Base-by-base conservation (phyloP, 2,888 invertebrate species). In the Cyaniris semiargus region DNA sequence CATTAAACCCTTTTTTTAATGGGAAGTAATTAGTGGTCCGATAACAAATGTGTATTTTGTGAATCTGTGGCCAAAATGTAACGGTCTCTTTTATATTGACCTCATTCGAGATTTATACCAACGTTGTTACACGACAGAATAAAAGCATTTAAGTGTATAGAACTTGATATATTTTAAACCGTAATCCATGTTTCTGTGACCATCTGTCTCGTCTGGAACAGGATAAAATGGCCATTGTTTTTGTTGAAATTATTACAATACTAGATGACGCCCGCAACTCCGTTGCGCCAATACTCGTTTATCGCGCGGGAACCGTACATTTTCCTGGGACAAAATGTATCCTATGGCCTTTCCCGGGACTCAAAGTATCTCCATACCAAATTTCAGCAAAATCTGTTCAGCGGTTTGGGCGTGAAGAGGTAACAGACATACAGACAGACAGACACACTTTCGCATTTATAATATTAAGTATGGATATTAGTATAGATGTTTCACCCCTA, bases 81-180 rank as follows among this genome's bases (percentile, higher is more conserved):
- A 60, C 60, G 60, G 60, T 60, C 23, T 13, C 23, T 60, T 60
- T n/a, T n/a, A n/a, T 60, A 60, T 60, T 60, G 23, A 60, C 60
- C 60, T 13, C 21, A 60, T 60, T 13, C 23, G 23, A 60, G 23
- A 60, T 23, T 60, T 60, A 60, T 23, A 60, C 21, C 58, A 58
- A 58, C 60, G 60, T 60, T 60, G 23, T 23, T 8, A 60, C 60
- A 60, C 10, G 60, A 60, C 60, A 60, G 60, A 13, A 60, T 60
- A 21, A 23, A 60, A 60, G 60, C 60, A 60, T 23, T 60, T 60
- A 60, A 60, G 23, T 21, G 60, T 60, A 60, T 23, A 60, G 23
- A 23, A 23, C 60, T 60, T 60, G 60, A 60, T 60, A 60, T 60
- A 60, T 10, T 60, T 60, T 60, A 60, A 60, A 23, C 23, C 60